Conservation (phyloP, 1,140 invertebrate genomes). For the Solenopsis invicta region DNA sequence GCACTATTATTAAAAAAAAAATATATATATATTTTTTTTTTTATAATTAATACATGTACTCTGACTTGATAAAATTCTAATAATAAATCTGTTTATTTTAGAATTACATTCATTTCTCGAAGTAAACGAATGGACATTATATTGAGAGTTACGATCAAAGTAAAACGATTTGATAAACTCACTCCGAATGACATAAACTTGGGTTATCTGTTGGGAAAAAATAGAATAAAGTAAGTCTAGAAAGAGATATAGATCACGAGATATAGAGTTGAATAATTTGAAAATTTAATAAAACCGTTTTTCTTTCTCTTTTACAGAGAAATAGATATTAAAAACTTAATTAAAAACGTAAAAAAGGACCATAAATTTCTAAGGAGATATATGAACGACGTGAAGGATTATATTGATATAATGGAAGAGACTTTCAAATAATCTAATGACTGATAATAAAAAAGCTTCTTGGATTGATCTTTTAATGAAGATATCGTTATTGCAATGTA, state of each 20-base stretch:
- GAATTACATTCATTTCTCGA: conserved; percentile 73
- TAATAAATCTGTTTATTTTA: conserved; percentile 68
- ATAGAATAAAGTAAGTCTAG: conserved; percentile 73
- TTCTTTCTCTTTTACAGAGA: conserved; percentile 71
- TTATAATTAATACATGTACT: background rate
- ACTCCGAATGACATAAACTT: conserved; percentile 71
- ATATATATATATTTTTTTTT: background rate
- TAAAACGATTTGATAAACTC: conserved; percentile 78
- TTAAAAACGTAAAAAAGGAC: conserved; percentile 79
- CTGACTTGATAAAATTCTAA: background rate
- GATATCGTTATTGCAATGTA: background rate
- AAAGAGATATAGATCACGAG: background rate
- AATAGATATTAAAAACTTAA: conserved; percentile 74
- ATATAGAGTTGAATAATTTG: background rate
- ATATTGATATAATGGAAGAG: conserved; percentile 78
- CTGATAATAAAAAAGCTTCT: background rate
- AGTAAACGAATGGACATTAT: conserved; percentile 76
- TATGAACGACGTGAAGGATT: conserved; percentile 78
- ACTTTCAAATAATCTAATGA: conserved; percentile 31
- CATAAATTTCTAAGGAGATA: conserved; percentile 77
- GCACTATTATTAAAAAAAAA: conserved; percentile 33
- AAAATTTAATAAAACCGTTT: background rate
- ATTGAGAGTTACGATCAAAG: conserved; percentile 71
- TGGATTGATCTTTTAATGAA: background rate
- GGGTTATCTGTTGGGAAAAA: conserved; percentile 70